Evolutionary conservation across 2,113 vertebrate species (phyloP).

Genomic region (Taxidea taxus): DNA sequence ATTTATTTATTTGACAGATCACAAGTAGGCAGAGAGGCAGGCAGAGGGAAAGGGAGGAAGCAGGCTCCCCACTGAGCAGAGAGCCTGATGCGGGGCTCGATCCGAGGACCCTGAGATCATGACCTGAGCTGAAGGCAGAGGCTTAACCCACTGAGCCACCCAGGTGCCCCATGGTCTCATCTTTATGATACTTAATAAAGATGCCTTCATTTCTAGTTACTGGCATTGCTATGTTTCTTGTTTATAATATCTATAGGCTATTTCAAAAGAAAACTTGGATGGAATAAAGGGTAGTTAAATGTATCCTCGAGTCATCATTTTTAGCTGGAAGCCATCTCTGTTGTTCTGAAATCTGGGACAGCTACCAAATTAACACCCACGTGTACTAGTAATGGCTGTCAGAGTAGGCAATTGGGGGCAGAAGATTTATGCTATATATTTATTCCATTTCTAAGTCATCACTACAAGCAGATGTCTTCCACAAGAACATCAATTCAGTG

Average conservation of each 20-base stretch:
- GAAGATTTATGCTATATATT: constrained; percentile 48
- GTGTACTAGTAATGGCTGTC: constrained; percentile 59
- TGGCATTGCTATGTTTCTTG: background rate
- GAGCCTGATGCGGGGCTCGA: too few relatives aligned
- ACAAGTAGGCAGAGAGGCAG: too few relatives aligned
- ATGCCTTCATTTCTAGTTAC: background rate
- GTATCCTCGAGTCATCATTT: constrained; percentile 55
- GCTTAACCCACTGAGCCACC: too few relatives aligned
- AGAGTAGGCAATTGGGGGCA: constrained; percentile 34
- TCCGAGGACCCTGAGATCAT: too few relatives aligned
- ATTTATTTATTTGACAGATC: too few relatives aligned
- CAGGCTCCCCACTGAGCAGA: too few relatives aligned
- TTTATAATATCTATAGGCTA: background rate
- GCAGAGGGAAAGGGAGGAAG: too few relatives aligned
- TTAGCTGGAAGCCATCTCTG: constrained; percentile 54
- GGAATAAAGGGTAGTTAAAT: constrained; percentile 46
- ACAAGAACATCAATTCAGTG: constrained; percentile 35
- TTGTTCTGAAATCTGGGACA: constrained; percentile 62
- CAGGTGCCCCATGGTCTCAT: background rate
- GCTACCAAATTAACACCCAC: constrained; percentile 60
- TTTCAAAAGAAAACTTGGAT: constrained; percentile 42
- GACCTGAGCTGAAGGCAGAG: too few relatives aligned
- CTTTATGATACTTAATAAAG: background rate
- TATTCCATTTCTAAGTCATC: constrained; percentile 58
- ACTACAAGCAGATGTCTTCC: constrained; percentile 69